Base-by-base conservation (phyloP, 2,888 invertebrate genomes). In the Digitonthophagus gazella region DNA sequence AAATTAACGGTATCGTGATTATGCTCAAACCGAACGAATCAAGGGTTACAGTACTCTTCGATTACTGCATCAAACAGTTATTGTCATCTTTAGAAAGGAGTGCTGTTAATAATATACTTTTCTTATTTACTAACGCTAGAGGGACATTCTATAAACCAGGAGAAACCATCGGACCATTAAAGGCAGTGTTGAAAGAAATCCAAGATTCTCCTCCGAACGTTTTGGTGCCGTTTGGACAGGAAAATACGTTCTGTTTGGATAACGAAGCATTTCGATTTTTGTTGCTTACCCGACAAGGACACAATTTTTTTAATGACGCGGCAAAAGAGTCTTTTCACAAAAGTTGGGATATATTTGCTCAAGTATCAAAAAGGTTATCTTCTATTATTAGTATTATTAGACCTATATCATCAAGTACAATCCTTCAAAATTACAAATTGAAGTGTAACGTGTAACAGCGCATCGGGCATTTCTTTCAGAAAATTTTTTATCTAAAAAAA, bases 161-260 rank as follows among this genome's bases (percentile, higher is more conserved):
- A 3, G 79, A 80, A 28, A 80, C 81, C 1, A 71, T 76, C 14
- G 70, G 75, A 6, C 69, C 75, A 22, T 71, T 80, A 22, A 72
- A 74, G 68, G 73, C 73, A 28, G 67, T 79, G 6, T 68, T 79
- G 2, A 71, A 75, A 1, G 76, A 76, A 2, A 75, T 80, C 3
- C 66, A 68, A 22, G 28, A 71, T 19, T 65, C 55, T 0, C 76
- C 79, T 11, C 78, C 79, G 1, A 55, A 75, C 64, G 77, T 77
- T 1, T 69, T 74, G 6, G 77, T 79, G 54, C 76, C 75, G 15
- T 71, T 76, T 20, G 72, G 74, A 3, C 73, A 73, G 57, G 72
- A 75, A 2, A 82, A 82, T 64, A 75, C 77, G 2, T 82, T 81
- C 69, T 80, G 79, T 69, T 77, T 81, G 57, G 82, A 82, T 66